These are phyloP conservation scores for Catamblyrhynchus diadema DNA, from an alignment of 2,797 vertebrate species.

Conservation along the genomic window DNA sequence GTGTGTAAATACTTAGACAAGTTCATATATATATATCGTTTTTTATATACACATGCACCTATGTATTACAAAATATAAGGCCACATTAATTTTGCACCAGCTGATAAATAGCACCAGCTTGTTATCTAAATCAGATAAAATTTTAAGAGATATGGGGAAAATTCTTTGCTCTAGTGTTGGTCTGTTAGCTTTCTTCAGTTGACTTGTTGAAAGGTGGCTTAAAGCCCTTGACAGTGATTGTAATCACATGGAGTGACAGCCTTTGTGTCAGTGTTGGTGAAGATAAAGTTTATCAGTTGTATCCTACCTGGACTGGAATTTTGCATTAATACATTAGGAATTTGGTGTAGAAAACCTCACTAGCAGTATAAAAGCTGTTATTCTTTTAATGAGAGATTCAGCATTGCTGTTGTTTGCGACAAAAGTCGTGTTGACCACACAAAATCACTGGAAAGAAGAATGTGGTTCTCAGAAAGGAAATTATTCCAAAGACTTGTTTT, in stretches of 20 bases:
- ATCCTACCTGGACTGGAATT: conserved; percentile 30
- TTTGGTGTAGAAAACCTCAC: neutral
- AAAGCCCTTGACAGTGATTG: conserved; percentile 20
- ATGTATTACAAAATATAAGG: neutral
- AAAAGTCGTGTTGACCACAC: neutral
- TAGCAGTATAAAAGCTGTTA: neutral
- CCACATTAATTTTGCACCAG: neutral
- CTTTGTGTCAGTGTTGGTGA: neutral
- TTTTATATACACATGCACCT: neutral
- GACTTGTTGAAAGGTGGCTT: conserved; percentile 38
- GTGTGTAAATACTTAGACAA: neutral
- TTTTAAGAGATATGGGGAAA: neutral
- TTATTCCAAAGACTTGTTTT: neutral
- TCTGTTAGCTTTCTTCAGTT: conserved; percentile 10
- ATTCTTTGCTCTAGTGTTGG: neutral
- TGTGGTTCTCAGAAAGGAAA: neutral
- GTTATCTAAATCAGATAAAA: neutral
- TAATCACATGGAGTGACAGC: conserved; percentile 8
- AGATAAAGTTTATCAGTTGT: conserved; percentile 49
- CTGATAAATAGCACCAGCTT: neutral
- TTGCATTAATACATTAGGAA: neutral
- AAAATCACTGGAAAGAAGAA: neutral
- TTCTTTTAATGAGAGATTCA: neutral
- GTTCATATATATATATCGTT: neutral
- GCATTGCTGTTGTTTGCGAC: neutral